Evolutionary conservation across 2,888 invertebrate genomes (phyloP), one percentile per base, ranked within the genome.

Genomic region (Sinelater perroti): DNA sequence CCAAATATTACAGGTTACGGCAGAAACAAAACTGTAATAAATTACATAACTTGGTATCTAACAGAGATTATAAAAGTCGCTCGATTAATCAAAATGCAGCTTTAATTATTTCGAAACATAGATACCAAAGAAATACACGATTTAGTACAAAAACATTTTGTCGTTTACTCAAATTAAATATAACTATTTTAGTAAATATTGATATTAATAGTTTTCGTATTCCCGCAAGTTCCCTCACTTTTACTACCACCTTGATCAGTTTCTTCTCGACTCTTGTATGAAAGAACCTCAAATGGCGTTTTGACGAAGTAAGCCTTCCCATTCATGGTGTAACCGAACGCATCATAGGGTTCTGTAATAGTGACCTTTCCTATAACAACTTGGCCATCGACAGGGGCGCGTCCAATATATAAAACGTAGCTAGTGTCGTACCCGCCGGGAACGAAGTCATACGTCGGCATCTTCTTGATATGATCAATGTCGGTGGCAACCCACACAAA

Each of bases 371-470:
- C 40, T 10, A 40, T 7, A 2, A 21, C 11, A 2, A 21, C 11
- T 11, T 40, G 11, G 10, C 21, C 21, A 18, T 20, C 40, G 6
- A 5, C 21, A 6, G 11, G 40, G 20, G 10, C 21, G 20, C 8
- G 20, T 40, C 40, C 40, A 40, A 40, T 40, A 10, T 3, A 40
- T 6, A 40, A 11, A 11, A 5, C 11, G 14, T 40, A 40, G n/a
- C 2, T 2, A 6, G 20, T 20, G 21, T 40, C 40, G 21, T 40
- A 40, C 11, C 40, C 40, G 1, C 40, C 40, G 6, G 2, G 1
- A 10, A 40, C 40, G 1, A 40, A 7, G 13, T 21, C 21, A 5
- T 14, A 10, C 13, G 10, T 4, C 1, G 20, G 11, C 21, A 40
- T 1, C 18, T 5, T 2, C 16, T 40, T 4, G 7, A 7, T 4